Base-by-base conservation (phyloP, 2,113 vertebrate species). In the Menura novaehollandiae region DNA sequence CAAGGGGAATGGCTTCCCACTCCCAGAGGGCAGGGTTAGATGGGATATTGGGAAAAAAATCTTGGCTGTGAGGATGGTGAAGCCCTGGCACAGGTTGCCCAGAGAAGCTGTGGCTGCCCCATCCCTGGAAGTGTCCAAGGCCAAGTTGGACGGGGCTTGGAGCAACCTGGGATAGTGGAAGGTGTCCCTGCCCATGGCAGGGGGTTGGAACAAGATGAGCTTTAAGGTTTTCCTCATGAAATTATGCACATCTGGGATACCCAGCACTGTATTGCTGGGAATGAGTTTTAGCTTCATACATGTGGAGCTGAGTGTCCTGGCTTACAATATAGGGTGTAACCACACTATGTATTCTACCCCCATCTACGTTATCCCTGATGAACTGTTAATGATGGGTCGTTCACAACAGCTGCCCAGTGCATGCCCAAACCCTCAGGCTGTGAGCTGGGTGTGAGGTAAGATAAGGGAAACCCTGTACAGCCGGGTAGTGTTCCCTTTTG, bases 101-200 rank as follows among this genome's bases (percentile, higher is more conserved):
- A 41, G 55, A 89, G 88, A 0, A 69, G 30, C 63, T 55, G 63
- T 22, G 63, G n/a, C 47, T 76, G 63, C 26, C 30, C n/a, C n/a
- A 69, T 41, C 26, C n/a, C 41, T 76, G 56, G 35, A 0, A 77
- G 22, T 49, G 15, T 2, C 8, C 56, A 47, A 33, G 41, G 12
- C 12, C 68, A 20, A 18, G 55, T 0, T 9, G 47, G 63, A 32
- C 0, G 0, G 16, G 20, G 16, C 9, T n/a, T 53, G n/a, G 30
- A 56, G 12, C 18, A 76, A 0, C 24, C 7, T 12, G 39, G n/a
- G 16, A 1, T 0, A 32, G 55, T 47, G 30, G 46, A 15, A 84
- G 7, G 10, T 63, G 39, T 69, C 22, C 21, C 32, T 77, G 27
- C 22, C 35, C 13, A 27, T 9, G 22, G 56, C 41, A 49, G 22